phyloP scores from a whole-genome alignment of 35 echinoderm and acorn worm genomes.

The Patiria miniata region DNA sequence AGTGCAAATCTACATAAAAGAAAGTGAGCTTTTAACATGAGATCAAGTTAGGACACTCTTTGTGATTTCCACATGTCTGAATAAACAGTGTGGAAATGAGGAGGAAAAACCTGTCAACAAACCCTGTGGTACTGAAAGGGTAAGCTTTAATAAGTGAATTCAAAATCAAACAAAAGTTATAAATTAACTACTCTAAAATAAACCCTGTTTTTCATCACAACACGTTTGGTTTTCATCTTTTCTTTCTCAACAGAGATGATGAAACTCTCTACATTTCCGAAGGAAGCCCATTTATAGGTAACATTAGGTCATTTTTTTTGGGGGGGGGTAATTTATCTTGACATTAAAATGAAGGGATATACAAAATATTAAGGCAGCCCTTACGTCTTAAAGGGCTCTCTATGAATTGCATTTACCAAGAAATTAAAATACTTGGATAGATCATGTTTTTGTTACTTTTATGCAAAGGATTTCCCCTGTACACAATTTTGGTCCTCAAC shows the following conservation, averaged over 20 bases:
- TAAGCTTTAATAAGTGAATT: too few relatives aligned
- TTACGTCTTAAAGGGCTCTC: not conserved
- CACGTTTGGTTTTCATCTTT: not conserved
- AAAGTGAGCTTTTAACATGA: too few relatives aligned
- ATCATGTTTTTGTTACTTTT: not conserved
- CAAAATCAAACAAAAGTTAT: too few relatives aligned
- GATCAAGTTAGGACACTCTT: too few relatives aligned
- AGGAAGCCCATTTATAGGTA: conserved; percentile 14
- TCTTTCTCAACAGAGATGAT: not conserved
- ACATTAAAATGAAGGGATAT: not conserved
- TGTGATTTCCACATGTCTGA: too few relatives aligned
- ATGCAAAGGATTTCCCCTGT: not conserved
- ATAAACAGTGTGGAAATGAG: too few relatives aligned
- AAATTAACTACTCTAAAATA: too few relatives aligned
- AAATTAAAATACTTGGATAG: not conserved
- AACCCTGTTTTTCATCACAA: too few relatives aligned
- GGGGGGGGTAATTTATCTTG: not conserved
- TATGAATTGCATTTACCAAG: not conserved
- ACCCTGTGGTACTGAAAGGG: too few relatives aligned
- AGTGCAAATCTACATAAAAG: too few relatives aligned
- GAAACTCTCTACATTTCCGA: not conserved
- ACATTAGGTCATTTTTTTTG: not conserved
- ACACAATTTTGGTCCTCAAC: too few relatives aligned
- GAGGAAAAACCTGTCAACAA: too few relatives aligned
- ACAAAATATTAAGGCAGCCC: not conserved